Base-by-base conservation (phyloP, 2,888 invertebrate species). In the Synergus umbraculus region DNA sequence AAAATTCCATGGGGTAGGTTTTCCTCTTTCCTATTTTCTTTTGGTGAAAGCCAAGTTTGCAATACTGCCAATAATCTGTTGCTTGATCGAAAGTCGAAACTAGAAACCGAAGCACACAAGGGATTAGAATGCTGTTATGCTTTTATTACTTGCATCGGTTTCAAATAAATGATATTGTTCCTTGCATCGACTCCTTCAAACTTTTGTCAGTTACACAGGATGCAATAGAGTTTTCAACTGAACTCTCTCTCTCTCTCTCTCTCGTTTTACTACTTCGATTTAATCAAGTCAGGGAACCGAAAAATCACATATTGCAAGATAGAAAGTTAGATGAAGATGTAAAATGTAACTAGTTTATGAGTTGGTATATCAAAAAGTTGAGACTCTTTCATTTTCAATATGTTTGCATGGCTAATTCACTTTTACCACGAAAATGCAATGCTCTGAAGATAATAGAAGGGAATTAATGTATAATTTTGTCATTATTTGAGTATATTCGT, bases 1-100 rank as follows among this genome's bases (percentile, higher is more conserved):
- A 82, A 84, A 85, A 79, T 67, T 73, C 76, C 79, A 82, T 79
- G 37, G 69, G 49, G 69, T 54, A 37, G 69, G 49, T 49, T 67
- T 69, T 69, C 44, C 69, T 13, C 22, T 67, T 46, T 69, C 22
- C 46, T 15, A 44, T 44, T 67, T 67, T 18, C 44, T 29, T 44
- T 22, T 43, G 13, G 46, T 49, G 29, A 73, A 15, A 73, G 69
- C 54, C 54, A 15, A 73, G 69, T n/a, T 73, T n/a, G 54, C 69
- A 54, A n/a, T 54, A 54, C 49, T 49, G 49, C 29, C 69, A 73
- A 73, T 73, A 73, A 73, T 73, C 69, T 73, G 69, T 49, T 73
- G 69, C 49, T 73, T 73, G 69, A 54, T 73, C 37, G 69, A 73
- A 73, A 73, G 37, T 73, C 69, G 69, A 49, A 73, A 49, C 46